phyloP scores from a whole-genome alignment of 2,888 invertebrate species.

The Andrena minutula region DNA sequence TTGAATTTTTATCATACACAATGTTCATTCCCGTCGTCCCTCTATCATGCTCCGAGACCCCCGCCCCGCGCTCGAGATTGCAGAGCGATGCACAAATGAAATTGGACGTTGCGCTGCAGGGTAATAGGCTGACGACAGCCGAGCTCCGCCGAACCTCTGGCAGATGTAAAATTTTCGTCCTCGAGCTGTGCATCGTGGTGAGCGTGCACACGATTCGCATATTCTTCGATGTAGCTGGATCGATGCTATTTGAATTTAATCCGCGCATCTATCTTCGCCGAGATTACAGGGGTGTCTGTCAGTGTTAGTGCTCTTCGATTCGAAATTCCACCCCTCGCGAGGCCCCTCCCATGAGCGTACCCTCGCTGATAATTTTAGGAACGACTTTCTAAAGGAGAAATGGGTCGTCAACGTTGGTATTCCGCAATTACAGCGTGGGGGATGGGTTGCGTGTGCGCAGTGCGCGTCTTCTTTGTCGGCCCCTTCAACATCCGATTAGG shows the following conservation, averaged over 20 bases:
- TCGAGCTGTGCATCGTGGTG: conserved; percentile 7
- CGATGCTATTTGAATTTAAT: conserved; percentile 4
- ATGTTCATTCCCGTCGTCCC: conserved; percentile 24
- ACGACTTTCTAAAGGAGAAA: conserved; percentile 17
- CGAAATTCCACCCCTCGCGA: background rate
- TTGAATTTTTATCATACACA: conserved; percentile 1
- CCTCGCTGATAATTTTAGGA: background rate
- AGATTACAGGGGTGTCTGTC: background rate
- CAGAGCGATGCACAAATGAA: conserved; percentile 50
- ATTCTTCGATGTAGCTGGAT: background rate
- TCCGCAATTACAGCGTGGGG: conserved; percentile 51
- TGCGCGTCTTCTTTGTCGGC: conserved; percentile 65
- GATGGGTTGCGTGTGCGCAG: conserved; percentile 72
- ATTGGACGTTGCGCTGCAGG: conserved; percentile 42
- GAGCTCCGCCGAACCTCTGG: background rate
- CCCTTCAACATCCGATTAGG: conserved; percentile 66
- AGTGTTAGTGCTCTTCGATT: background rate
- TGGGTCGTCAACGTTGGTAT: conserved; percentile 15
- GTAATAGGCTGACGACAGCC: conserved; percentile 38
- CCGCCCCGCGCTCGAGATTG: conserved; percentile 15
- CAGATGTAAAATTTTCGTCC: conserved; percentile 38
- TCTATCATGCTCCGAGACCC: conserved; percentile 33
- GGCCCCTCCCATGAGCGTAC: background rate
- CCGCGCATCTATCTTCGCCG: background rate
- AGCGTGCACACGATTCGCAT: background rate